These are phyloP conservation scores for Limnephilus marmoratus DNA, from an alignment of 2,888 invertebrate genomes.

Conservation along the genomic window DNA sequence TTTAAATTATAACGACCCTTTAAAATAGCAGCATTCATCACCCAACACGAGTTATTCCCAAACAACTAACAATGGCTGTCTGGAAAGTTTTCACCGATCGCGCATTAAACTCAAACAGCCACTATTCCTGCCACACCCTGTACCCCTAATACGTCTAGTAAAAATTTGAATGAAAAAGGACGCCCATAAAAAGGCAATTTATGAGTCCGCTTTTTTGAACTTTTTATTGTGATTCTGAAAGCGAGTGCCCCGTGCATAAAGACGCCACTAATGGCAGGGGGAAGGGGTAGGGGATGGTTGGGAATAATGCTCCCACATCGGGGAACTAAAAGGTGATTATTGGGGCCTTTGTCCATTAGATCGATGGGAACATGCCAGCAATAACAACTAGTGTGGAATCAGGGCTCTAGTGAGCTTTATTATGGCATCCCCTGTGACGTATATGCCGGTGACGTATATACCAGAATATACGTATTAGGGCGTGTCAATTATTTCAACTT, in stretches of 20 bases:
- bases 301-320: neutral
- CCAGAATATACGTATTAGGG: no score
- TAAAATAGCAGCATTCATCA: neutral
- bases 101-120: neutral
- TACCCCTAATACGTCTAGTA: slow-evolving; percentile 14
- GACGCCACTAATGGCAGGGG: neutral
- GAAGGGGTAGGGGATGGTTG: neutral
- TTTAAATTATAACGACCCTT: neutral
- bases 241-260: slow-evolving; percentile 18
- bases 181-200: slow-evolving; percentile 26
- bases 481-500: no score
- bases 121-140: neutral
- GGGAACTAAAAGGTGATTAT: neutral
- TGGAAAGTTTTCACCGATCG: neutral
- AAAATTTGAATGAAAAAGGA: slow-evolving; percentile 38
- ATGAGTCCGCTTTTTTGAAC: slow-evolving; percentile 21
- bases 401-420: neutral
- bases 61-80: neutral
- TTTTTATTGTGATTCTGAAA: slow-evolving; percentile 17
- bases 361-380: neutral
- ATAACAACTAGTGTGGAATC: neutral
- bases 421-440: neutral
- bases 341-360: neutral
- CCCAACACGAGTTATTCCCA: neutral
- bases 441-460: no score